phyloP scores from a whole-genome alignment of 2,113 vertebrate genomes.

The Trochalopteron elliotii region DNA sequence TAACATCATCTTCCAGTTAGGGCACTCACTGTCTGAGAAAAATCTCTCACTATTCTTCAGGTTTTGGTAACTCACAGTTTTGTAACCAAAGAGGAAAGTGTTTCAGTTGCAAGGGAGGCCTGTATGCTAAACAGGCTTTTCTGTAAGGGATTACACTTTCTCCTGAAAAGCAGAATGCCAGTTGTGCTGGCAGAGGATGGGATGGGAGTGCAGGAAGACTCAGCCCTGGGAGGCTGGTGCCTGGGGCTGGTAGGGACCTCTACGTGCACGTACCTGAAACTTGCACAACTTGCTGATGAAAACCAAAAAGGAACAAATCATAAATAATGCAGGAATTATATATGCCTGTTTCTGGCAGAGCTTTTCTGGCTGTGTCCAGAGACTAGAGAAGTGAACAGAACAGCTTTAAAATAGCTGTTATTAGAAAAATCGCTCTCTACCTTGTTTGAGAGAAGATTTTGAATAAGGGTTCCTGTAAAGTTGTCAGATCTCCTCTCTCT shows the following conservation, averaged over 20 bases:
- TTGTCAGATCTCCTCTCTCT: background rate
- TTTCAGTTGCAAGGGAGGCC: background rate
- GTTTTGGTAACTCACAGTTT: background rate
- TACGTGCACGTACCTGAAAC: background rate
- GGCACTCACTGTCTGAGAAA: background rate
- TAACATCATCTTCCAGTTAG: background rate
- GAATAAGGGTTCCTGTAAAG: background rate
- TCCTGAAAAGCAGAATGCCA: fast-evolving
- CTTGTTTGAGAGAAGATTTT: background rate
- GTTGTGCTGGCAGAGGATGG: background rate
- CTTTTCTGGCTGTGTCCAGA: background rate
- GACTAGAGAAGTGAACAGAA: background rate
- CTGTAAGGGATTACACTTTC: background rate
- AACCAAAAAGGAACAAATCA: background rate
- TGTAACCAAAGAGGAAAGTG: background rate
- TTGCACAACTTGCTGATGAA: background rate
- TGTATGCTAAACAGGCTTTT: background rate
- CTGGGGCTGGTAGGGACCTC: background rate
- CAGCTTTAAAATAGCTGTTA: no score
- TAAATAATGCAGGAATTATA: conserved; percentile 38
- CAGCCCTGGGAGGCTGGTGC: background rate
- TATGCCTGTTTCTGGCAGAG: background rate
- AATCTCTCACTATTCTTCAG: background rate
- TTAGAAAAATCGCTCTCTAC: background rate
- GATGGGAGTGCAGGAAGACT: background rate